Conservation (phyloP, 2,888 invertebrate species). For the Noctua pronuba region DNA sequence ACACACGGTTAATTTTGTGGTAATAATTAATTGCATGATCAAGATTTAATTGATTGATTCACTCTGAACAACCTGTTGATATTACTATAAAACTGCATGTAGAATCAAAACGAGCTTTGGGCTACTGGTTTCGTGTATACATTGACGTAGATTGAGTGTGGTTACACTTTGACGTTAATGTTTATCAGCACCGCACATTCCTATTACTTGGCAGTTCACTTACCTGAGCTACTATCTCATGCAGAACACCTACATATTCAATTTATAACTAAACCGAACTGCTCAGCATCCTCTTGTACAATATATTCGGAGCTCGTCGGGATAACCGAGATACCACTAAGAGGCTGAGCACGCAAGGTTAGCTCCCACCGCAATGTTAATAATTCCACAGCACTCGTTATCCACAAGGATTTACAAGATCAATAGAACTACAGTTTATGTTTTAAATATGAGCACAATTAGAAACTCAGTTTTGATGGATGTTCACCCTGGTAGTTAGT, state of each 20-base stretch:
- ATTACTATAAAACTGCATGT: neutral
- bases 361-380: conserved; percentile 7
- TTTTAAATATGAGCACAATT: neutral
- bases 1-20: neutral
- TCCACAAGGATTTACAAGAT: conserved; percentile 17
- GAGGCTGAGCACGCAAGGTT: conserved; percentile 16
- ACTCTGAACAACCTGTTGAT: neutral
- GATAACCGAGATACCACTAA: conserved; percentile 10
- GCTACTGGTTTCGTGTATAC: neutral
- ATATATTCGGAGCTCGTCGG: conserved; percentile 12
- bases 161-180: neutral
- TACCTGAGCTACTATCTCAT: neutral
- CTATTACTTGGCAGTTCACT: neutral
- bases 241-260: neutral
- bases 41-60: neutral
- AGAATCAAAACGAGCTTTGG: neutral
- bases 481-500: neutral
- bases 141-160: neutral
- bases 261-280: conserved; percentile 19
- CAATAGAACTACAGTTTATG: conserved; percentile 15
- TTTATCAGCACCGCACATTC: neutral
- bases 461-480: neutral
- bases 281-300: conserved; percentile 2
- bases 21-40: neutral
- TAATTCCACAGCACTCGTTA: conserved; percentile 22